Conservation (phyloP, 2,113 vertebrate species). For the Leptodactylus fuscus region DNA sequence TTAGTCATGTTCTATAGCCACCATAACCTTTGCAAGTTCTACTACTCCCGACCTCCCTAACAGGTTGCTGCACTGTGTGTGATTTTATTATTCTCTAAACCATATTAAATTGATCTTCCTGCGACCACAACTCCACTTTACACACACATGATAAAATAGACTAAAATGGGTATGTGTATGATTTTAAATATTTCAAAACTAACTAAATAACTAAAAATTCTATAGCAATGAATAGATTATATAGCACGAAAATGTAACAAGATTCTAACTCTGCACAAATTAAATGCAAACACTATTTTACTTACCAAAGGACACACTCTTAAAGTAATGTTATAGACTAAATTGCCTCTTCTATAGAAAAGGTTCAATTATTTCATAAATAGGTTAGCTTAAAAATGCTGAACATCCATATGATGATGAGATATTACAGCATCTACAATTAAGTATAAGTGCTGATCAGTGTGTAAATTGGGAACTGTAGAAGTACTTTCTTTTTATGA, state of each 20-base stretch:
- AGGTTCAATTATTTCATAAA: slow-evolving; percentile 24
- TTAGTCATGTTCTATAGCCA: too few relatives aligned
- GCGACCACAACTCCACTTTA: too few relatives aligned
- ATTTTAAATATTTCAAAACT: too few relatives aligned
- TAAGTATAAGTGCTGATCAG: slow-evolving; percentile 14
- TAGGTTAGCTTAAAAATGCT: slow-evolving; percentile 14
- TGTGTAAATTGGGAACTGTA: background rate
- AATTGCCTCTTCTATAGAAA: background rate
- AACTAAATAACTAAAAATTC: too few relatives aligned
- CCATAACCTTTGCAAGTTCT: too few relatives aligned
- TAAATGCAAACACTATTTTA: background rate
- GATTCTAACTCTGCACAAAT: background rate
- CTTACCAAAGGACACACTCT: background rate
- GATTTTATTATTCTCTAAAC: too few relatives aligned
- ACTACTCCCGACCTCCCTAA: too few relatives aligned
- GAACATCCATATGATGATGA: slow-evolving; percentile 11
- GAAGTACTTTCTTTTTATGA: slow-evolving; percentile 7
- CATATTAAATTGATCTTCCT: too few relatives aligned
- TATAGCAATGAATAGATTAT: background rate
- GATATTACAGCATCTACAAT: background rate
- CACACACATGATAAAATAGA: too few relatives aligned
- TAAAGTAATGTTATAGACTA: background rate
- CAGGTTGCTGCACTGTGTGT: too few relatives aligned
- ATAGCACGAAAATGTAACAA: background rate
- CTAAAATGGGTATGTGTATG: too few relatives aligned